These are phyloP conservation scores for Progne subis DNA, from an alignment of 2,113 vertebrate species.

Conservation along the genomic window DNA sequence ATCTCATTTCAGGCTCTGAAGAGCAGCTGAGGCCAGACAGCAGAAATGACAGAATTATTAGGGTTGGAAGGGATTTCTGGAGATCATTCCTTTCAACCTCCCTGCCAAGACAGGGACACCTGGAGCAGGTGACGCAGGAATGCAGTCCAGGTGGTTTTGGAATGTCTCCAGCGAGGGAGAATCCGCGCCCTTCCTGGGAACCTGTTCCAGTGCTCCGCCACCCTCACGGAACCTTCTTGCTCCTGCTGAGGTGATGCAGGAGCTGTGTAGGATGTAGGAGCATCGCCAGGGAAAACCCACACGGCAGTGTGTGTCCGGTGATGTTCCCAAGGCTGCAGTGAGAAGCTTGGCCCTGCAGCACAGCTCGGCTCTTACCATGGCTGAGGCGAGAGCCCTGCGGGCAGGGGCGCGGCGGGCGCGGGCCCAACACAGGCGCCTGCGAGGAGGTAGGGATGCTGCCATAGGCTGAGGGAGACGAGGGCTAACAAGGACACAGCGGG, in stretches of 20 bases:
- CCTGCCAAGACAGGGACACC: not conserved
- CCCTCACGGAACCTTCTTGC: not conserved
- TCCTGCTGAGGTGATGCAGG: not conserved
- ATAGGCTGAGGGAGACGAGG: not conserved
- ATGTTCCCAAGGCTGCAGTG: not conserved
- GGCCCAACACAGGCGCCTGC: not conserved
- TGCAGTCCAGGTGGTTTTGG: not conserved
- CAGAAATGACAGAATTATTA: not conserved
- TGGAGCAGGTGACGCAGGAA: not conserved
- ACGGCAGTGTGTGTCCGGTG: fast-evolving
- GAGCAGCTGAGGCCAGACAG: not conserved
- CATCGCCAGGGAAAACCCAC: not conserved
- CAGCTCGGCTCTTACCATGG: not conserved
- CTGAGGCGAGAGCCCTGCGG: not conserved
- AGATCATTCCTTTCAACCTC: not conserved
- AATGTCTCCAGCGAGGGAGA: not conserved
- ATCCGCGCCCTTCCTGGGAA: not conserved
- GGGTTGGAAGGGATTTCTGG: not conserved
- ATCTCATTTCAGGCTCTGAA: not conserved
- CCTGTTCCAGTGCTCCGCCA: not conserved
- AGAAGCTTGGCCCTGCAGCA: not conserved
- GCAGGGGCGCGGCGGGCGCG: not conserved
- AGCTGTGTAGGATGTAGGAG: not conserved
- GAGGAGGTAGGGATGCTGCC: not conserved
- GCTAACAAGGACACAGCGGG: not conserved